Evolutionary conservation across 2,797 vertebrate species (phyloP), one percentile per base, ranked within the genome.

Genomic region (Tenualosa thibaudeaui): DNA sequence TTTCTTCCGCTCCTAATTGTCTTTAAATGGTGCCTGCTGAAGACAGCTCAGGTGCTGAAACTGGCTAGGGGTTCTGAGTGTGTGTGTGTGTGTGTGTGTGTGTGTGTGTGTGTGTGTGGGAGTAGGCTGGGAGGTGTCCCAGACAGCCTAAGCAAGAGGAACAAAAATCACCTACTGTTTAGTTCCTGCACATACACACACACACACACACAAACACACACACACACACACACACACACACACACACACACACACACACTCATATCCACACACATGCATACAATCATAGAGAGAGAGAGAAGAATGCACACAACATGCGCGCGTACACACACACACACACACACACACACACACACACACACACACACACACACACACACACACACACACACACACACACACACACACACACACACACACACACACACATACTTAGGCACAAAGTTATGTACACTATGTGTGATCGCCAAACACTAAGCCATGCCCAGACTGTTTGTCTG

Each of bases 401-500:
- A 83, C 60, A 68, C 12, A 50, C 5, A 15, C 60, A 68, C 22
- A 8, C 46, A 84, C 13, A 31, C 62, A n/a, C 51, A 13, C 51
- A 75, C 22, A 58, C 22, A 81, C 58, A 40, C 43, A 85, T 15
- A 31, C 3, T 10, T 10, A 7, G 19, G 58, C 58, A 3, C 58
- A 60, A 22, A 60, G 19, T 60, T 51, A 2, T 51, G 10, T 12
- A 24, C 58, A 6, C 58, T 49, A 31, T 56, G 17, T 17, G 22
- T 60, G 19, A 60, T 60, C 22, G 58, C 58, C 22, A 22, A 60
- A 22, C 58, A n/a, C n/a, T 24, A 60, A 60, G 86, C 81, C 65
- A 81, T 88, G 75, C 78, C 84, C 85, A 86, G 75, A 86, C 84
- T 81, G 86, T 84, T 88, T 81, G 85, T 82, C 75, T 84, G 84